These are phyloP conservation scores for Siderastrea radians DNA, from an alignment of 92 coral and sea anemone species.

Conservation along the genomic window DNA sequence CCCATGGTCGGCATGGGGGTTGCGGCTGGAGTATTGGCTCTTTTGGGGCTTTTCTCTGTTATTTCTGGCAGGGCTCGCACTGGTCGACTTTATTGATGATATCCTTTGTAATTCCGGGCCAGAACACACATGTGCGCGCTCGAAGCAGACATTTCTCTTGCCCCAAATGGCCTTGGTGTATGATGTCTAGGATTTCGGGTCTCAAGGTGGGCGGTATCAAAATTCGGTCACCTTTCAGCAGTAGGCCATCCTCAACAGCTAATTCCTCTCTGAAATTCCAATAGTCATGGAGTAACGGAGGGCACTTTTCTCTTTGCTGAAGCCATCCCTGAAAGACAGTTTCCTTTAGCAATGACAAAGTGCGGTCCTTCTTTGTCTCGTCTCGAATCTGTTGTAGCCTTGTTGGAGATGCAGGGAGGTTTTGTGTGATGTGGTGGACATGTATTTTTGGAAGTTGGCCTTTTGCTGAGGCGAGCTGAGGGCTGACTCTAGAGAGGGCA, in stretches of 20 bases:
- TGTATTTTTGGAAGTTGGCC: conserved; percentile 49
- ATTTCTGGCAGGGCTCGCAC: conserved; percentile 63
- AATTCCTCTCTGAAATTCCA: conserved; percentile 49
- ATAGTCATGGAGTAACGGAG: conserved; percentile 40
- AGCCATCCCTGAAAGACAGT: conserved; percentile 45
- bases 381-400: conserved; percentile 69
- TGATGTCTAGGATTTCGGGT: conserved; percentile 25
- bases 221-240: conserved; percentile 47
- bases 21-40: no score
- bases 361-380: conserved; percentile 57
- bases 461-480: conserved; percentile 41
- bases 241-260: conserved; percentile 44
- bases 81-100: conserved; percentile 30
- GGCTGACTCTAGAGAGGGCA: conserved; percentile 44
- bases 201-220: conserved; percentile 42
- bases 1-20: no score
- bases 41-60: no score
- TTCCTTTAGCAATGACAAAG: conserved; percentile 51
- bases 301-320: conserved; percentile 51
- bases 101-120: conserved; percentile 69
- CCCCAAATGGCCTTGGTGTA: conserved; percentile 60
- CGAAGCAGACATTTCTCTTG: conserved; percentile 45
- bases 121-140: conserved; percentile 37
- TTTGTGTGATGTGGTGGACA: conserved; percentile 54
- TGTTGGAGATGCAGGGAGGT: conserved; percentile 63